Conservation (phyloP, 2,888 invertebrate genomes). For the Lithophane ornitopus region DNA sequence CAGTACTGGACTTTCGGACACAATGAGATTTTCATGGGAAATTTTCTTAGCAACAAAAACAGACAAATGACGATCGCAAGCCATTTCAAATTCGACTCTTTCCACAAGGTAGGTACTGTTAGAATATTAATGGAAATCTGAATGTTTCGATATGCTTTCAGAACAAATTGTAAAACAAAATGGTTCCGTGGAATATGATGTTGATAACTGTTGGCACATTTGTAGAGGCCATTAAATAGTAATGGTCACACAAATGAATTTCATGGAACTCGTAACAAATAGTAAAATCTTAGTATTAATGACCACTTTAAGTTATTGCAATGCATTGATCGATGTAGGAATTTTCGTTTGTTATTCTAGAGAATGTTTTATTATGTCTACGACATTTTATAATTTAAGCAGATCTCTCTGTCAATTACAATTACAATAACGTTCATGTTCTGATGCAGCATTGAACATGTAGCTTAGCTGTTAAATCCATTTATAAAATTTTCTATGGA, state of each 20-base stretch:
- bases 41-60: too few species aligned
- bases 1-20: neutral
- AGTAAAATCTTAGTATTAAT: conserved; percentile 38
- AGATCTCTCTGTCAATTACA: neutral
- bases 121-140: conserved; percentile 1
- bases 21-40: neutral
- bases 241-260: conserved; percentile 51
- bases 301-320: conserved; percentile 33
- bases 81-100: neutral
- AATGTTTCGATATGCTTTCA: conserved; percentile 11
- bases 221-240: conserved; percentile 36
- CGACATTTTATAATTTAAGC: neutral
- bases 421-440: too few species aligned
- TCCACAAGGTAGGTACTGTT: neutral
- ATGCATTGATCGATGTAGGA: conserved; percentile 19
- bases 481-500: neutral
- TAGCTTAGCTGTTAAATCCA: neutral
- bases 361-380: neutral
- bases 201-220: conserved; percentile 61
- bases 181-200: conserved; percentile 38
- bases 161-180: conserved; percentile 46
- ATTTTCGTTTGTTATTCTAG: neutral
- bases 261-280: conserved; percentile 47
- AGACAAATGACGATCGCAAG: too few species aligned
- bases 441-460: too few species aligned